Percentiles rank a stretch among this genome's conserved stretches.
Conservation (phyloP, 2,113 vertebrate species). For the Lamprotornis superbus region DNA sequence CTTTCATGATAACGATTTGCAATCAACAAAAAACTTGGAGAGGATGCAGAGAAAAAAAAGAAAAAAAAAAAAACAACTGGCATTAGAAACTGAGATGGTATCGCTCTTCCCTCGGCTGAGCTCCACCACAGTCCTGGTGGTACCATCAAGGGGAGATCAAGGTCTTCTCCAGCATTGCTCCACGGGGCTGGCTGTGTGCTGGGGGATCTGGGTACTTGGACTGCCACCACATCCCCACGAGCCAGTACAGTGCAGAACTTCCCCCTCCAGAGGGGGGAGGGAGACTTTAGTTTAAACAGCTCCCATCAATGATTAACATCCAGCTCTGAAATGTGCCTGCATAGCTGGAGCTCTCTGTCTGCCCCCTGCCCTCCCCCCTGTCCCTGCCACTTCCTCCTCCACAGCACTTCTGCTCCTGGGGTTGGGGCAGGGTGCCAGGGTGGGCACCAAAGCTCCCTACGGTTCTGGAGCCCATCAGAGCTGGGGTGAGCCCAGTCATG, state of each 20-base stretch:
- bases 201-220: neutral
- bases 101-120: neutral
- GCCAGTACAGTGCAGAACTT: neutral
- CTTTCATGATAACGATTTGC: conserved; percentile 23
- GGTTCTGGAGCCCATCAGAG: neutral
- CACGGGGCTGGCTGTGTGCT: neutral
- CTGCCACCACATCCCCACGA: rapidly evolving
- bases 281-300: neutral
- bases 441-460: neutral
- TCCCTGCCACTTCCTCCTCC: neutral
- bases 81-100: neutral
- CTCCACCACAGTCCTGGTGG: neutral
- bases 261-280: rapidly evolving
- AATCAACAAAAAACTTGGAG: conserved; percentile 8
- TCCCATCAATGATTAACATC: neutral
- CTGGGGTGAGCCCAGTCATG: rapidly evolving
- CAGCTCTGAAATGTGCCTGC: neutral
- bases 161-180: neutral
- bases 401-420: neutral
- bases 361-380: neutral
- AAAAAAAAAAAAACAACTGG: neutral
- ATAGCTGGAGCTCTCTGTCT: neutral
- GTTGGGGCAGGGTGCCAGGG: neutral
- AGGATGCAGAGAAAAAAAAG: neutral
- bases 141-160: neutral